Evolutionary conservation across 2,113 vertebrate species (phyloP).

Genomic region (Tachycineta bicolor): DNA sequence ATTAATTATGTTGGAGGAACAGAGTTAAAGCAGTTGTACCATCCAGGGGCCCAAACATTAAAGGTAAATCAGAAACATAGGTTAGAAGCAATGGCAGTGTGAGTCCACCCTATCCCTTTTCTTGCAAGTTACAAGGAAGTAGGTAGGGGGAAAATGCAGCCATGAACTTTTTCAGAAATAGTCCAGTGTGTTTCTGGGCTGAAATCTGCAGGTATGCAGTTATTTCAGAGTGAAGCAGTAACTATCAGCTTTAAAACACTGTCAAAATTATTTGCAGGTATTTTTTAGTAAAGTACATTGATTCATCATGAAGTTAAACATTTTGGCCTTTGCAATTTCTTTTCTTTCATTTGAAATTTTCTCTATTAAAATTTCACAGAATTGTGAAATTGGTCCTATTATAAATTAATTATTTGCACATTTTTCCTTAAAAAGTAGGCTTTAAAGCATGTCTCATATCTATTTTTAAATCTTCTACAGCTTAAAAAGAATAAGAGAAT

Average conservation of each 20-base stretch:
- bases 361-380: slow-evolving; percentile 14
- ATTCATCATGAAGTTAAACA: slow-evolving; percentile 27
- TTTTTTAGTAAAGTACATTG: slow-evolving; percentile 43
- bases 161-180: background rate
- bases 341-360: slow-evolving; percentile 13
- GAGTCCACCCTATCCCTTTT: background rate
- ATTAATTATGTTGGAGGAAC: background rate
- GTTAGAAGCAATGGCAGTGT: background rate
- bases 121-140: background rate
- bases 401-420: slow-evolving; percentile 4
- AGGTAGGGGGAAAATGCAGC: background rate
- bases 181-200: background rate
- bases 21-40: background rate
- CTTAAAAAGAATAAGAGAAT: background rate
- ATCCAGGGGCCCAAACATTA: background rate
- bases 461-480: slow-evolving; percentile 3
- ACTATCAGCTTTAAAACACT: slow-evolving; percentile 57
- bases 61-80: background rate
- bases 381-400: background rate
- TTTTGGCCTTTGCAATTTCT: slow-evolving; percentile 20
- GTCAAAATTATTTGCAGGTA: slow-evolving; percentile 52
- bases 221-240: slow-evolving; percentile 18
- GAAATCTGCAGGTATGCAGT: background rate
- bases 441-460: background rate
- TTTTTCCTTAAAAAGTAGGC: background rate